Base-by-base conservation (phyloP, 2,113 vertebrate species). In the Zosterops lateralis region DNA sequence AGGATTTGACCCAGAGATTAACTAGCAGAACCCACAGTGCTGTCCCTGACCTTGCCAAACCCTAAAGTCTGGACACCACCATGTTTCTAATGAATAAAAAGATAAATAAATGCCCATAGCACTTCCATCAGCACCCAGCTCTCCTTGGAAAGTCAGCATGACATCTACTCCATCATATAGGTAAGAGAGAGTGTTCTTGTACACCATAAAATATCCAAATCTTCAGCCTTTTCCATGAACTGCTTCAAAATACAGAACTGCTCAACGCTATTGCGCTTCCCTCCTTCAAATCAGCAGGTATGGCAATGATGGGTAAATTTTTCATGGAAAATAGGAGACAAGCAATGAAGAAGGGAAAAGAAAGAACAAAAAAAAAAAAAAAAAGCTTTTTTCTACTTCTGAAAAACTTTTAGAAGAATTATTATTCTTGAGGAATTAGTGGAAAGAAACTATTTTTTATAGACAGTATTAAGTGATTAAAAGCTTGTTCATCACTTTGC, bases 361-460 rank as follows among this genome's bases (percentile, higher is more conserved):
- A 2, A 6, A 44, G 10, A 4, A 26, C 12, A 14, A 12, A 10
- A 2, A 56, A 56, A 15, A 26, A 12, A 10, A 2, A 56, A 56
- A 15, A 3, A 10, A 31, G 32, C 17, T 28, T 16, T 62, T 70
- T 64, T 81, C 48, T 72, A 54, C 38, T 62, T 84, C 34, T 71
- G 87, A 76, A 84, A 91, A 96, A 95, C 51, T 95, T 94, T 70
- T 17, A 76, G 81, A 91, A 89, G 58, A 95, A 83, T 96, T 95
- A 83, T 96, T 95, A 94, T 94, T 92, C 89, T 92, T 90, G 88
- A 89, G 64, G 90, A 96, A 89, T 95, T 94, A 97, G 94, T 92
- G 88, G 90, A 92, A 95, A 95, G 62, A 93, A 96, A 96, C 89
- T 93, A 90, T 95, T 82, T 95, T 83, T 60, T 70, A 84, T 87